phyloP scores from a whole-genome alignment of 2,113 vertebrate genomes.

The Cynocephalus volans region DNA sequence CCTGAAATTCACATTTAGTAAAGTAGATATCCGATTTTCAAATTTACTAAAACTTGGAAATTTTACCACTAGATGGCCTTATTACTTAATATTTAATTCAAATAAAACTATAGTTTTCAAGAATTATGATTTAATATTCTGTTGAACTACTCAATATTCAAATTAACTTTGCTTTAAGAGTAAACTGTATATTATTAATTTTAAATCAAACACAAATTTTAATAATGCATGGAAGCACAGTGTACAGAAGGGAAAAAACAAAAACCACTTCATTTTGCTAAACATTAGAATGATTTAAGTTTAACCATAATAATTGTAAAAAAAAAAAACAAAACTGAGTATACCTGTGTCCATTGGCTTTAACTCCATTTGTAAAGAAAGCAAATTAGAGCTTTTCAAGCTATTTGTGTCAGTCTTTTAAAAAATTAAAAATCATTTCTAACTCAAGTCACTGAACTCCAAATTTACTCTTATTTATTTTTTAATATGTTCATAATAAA shows the following conservation, averaged over 20 bases:
- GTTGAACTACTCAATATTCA: not conserved
- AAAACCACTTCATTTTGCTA: conserved; percentile 1
- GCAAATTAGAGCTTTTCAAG: not conserved
- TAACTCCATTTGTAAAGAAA: not conserved
- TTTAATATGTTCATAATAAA: too few species aligned
- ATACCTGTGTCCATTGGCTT: not conserved
- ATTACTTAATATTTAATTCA: conserved; percentile 57
- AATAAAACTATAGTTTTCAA: conserved; percentile 51
- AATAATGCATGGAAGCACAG: not conserved
- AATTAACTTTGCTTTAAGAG: conserved; percentile 39
- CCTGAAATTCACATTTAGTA: conserved; percentile 27
- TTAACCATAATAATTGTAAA: not conserved
- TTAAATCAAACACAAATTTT: conserved; percentile 51
- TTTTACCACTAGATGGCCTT: conserved; percentile 73
- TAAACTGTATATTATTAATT: not conserved
- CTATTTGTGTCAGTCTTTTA: not conserved
- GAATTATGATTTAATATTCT: conserved; percentile 40
- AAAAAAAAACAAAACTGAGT: not conserved
- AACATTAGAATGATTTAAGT: not conserved
- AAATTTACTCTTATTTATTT: not conserved
- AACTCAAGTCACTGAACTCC: not conserved
- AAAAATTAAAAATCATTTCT: not conserved
- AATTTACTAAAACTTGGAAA: conserved; percentile 50
- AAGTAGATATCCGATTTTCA: conserved; percentile 11
- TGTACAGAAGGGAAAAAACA: not conserved